Evolutionary conservation across 2,797 vertebrate species (phyloP).

Genomic region (Sebastes matsubarae): DNA sequence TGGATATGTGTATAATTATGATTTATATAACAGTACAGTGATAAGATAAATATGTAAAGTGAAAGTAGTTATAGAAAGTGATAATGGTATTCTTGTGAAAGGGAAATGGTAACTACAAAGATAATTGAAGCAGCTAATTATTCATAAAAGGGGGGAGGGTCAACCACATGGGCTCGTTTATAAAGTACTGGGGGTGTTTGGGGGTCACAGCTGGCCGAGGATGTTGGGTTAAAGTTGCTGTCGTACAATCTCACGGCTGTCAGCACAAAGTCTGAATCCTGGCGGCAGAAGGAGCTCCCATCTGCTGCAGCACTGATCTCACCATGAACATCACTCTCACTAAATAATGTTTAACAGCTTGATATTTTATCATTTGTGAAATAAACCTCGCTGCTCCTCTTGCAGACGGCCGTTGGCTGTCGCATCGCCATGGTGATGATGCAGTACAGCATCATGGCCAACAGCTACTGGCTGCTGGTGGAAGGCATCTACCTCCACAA

Average conservation of each 20-base stretch:
- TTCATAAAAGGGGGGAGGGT: background rate
- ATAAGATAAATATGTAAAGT: background rate
- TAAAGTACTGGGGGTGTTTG: background rate
- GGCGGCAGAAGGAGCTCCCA: constrained; percentile 20
- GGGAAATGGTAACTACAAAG: background rate
- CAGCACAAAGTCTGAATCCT: background rate
- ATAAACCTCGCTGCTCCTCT: background rate
- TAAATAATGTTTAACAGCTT: background rate
- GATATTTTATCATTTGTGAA: background rate
- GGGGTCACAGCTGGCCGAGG: constrained; percentile 20
- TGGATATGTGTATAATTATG: background rate
- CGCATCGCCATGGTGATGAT: constrained; percentile 90
- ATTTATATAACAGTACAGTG: background rate
- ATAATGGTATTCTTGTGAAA: no score
- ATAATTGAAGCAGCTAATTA: background rate
- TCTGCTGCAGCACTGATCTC: constrained; percentile 19
- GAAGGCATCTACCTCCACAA: constrained; percentile 95
- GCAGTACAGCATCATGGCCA: constrained; percentile 95
- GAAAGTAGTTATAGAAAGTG: background rate
- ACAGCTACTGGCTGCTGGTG: constrained; percentile 97
- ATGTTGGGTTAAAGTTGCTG: background rate
- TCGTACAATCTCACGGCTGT: background rate
- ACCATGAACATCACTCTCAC: background rate
- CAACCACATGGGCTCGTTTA: background rate
- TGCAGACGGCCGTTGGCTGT: constrained; percentile 87